Evolutionary conservation across 2,797 vertebrate species (phyloP).

Genomic region (Botia kubotai): DNA sequence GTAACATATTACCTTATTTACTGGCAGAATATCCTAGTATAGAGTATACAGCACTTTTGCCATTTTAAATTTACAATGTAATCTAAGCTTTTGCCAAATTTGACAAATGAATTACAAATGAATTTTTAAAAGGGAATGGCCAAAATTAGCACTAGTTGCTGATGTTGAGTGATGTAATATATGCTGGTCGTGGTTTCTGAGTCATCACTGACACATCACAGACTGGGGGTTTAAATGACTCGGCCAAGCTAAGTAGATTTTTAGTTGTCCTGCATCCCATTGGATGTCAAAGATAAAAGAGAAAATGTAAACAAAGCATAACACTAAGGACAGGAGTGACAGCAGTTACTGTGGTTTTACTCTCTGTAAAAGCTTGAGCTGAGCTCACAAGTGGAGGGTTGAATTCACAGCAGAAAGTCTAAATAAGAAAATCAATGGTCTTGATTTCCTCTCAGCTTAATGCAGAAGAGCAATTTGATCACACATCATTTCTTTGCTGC

Average conservation of each 20-base stretch:
- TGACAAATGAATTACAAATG: too few relatives aligned
- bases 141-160: too few relatives aligned
- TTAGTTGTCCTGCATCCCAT: neutral
- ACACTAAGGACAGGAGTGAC: neutral
- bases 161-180: neutral
- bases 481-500: conserved; percentile 88
- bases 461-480: neutral
- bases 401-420: neutral
- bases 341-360: neutral
- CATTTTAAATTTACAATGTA: too few relatives aligned
- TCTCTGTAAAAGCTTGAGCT: neutral
- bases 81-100: too few relatives aligned
- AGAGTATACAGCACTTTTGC: too few relatives aligned
- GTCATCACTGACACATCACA: neutral
- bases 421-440: neutral
- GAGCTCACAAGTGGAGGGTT: neutral
- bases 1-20: too few relatives aligned
- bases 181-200: neutral
- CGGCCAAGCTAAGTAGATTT: neutral
- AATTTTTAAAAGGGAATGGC: too few relatives aligned
- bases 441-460: neutral
- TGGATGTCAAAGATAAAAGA: neutral
- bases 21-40: too few relatives aligned
- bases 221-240: neutral
- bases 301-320: neutral